Evolutionary conservation across 2,797 vertebrate species (phyloP).

Genomic region (Loris lydekkerianus): DNA sequence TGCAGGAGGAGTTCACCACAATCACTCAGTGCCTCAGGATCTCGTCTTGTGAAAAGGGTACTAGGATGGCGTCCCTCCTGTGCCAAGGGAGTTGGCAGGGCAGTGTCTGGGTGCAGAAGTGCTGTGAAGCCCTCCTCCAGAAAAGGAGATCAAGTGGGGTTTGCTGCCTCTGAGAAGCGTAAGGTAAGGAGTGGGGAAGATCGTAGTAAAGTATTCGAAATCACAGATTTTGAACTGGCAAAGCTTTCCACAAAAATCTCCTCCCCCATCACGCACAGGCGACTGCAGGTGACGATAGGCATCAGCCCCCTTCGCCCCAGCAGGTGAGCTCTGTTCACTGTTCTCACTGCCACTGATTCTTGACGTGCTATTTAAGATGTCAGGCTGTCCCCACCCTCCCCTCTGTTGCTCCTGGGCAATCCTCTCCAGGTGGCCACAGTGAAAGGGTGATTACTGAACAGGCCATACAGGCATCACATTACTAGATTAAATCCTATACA

Average conservation of each 20-base stretch:
- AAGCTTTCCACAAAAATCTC: background rate
- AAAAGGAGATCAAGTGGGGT: background rate
- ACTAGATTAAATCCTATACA: slow-evolving; percentile 68
- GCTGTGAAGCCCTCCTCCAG: background rate
- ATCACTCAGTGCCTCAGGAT: no score
- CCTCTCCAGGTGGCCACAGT: background rate
- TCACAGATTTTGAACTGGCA: background rate
- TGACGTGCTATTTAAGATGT: background rate
- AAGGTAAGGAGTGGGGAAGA: background rate
- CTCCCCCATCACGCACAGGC: background rate
- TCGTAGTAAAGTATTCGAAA: background rate
- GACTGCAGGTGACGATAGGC: background rate
- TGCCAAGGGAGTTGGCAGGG: background rate
- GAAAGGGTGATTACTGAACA: slow-evolving; percentile 68
- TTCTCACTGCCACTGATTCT: background rate
- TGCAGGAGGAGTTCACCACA: background rate
- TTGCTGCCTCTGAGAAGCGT: background rate
- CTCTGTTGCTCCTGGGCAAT: background rate
- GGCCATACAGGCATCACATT: slow-evolving; percentile 17
- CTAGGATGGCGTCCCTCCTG: background rate
- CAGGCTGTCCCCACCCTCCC: background rate
- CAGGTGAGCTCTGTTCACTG: background rate
- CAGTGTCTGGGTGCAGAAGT: background rate
- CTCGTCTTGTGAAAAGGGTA: background rate
- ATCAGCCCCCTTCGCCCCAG: background rate